Conservation (phyloP, 2,888 invertebrate genomes). For the Eurytoma adleriae region DNA sequence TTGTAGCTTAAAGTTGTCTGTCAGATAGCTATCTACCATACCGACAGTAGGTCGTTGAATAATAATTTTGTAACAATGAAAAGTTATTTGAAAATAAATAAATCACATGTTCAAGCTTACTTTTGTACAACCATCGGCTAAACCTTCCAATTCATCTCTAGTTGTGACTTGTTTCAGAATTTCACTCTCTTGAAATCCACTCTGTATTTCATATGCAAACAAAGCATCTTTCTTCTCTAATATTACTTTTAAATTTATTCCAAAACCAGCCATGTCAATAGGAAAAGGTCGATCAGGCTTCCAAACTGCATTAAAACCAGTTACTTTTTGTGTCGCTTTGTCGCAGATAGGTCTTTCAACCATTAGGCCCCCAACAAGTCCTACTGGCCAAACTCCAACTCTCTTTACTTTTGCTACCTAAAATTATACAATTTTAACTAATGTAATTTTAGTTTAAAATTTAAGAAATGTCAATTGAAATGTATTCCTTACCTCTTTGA, state of each 20-base stretch:
- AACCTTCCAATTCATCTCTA: slow-evolving; percentile 89
- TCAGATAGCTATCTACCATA: slow-evolving; percentile 33
- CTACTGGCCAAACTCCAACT: slow-evolving; percentile 97
- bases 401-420: slow-evolving; percentile 88
- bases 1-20: not conserved
- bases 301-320: slow-evolving; percentile 87
- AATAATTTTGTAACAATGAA: not conserved
- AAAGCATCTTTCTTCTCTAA: slow-evolving; percentile 83
- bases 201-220: slow-evolving; percentile 90
- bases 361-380: slow-evolving; percentile 95
- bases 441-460: slow-evolving; percentile 17
- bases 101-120: slow-evolving; percentile 68
- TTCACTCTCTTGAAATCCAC: slow-evolving; percentile 93
- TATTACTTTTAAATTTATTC: slow-evolving; percentile 87
- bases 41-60: not conserved
- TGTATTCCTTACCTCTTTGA: slow-evolving; percentile 84
- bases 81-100: slow-evolving; percentile 70
- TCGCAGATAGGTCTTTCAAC: slow-evolving; percentile 92
- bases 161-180: slow-evolving; percentile 86
- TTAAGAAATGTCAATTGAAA: not conserved
- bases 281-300: slow-evolving; percentile 95
- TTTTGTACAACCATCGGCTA: slow-evolving; percentile 93
- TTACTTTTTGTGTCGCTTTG: slow-evolving; percentile 79
- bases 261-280: slow-evolving; percentile 98
- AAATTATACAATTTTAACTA: slow-evolving; percentile 64